phyloP scores from a whole-genome alignment of 2,888 invertebrate genomes.

The Mythimna lalbum region DNA sequence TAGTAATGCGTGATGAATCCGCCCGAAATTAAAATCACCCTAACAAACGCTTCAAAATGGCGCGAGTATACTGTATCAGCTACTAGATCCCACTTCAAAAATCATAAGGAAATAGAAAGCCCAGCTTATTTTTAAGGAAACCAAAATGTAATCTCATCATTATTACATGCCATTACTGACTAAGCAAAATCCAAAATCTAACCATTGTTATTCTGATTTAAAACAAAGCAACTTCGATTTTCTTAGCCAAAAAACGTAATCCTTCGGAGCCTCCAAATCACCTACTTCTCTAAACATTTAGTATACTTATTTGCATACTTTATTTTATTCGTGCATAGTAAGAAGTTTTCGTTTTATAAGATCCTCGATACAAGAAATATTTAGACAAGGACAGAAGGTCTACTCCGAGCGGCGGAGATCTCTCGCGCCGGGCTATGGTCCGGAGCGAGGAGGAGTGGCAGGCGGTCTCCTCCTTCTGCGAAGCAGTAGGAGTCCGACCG shows the following conservation, averaged over 20 bases:
- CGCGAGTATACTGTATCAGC: neutral
- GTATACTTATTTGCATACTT: slow-evolving; percentile 46
- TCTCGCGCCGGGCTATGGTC: no score
- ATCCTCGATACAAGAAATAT: neutral
- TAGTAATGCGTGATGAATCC: no score
- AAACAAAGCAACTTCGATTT: slow-evolving; percentile 26
- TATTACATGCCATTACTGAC: neutral
- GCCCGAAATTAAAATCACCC: no score
- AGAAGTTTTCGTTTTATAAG: slow-evolving; percentile 28
- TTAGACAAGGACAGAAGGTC: neutral
- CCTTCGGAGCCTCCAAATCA: slow-evolving; percentile 26
- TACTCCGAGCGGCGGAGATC: no score
- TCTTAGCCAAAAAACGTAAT: neutral
- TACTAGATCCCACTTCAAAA: neutral
- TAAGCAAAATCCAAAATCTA: neutral
- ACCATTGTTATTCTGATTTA: slow-evolving; percentile 1
- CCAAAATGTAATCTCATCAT: neutral
- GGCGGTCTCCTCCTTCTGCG: no score
- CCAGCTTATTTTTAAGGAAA: neutral
- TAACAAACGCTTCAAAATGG: no score
- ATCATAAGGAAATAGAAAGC: neutral
- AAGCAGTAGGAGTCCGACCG: no score
- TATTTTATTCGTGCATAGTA: slow-evolving; percentile 42
- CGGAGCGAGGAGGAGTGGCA: no score
- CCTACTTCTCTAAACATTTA: slow-evolving; percentile 25